These are phyloP conservation scores for Aphaenogaster floridana DNA, from an alignment of 1,140 invertebrate genomes.

Conservation along the genomic window DNA sequence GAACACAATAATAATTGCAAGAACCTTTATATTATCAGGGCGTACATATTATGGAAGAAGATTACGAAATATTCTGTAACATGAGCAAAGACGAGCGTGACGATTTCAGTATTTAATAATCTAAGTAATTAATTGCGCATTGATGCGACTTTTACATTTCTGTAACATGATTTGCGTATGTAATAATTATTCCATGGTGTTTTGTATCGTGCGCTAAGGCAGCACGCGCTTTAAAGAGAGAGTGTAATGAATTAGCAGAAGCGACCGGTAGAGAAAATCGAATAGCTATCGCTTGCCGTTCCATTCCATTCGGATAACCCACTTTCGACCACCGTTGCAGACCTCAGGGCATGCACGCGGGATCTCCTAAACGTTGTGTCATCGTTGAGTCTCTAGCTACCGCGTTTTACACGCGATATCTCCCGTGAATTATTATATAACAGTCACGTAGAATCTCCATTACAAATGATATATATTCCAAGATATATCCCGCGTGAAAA, in stretches of 20 bases:
- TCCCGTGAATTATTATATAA: conserved; percentile 15
- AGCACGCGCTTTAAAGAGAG: conserved; percentile 63
- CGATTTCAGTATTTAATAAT: not conserved
- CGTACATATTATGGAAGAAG: not conserved
- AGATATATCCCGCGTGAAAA: not conserved
- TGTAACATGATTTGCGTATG: not conserved
- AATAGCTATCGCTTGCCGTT: conserved; percentile 60
- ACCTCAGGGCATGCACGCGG: conserved; percentile 53
- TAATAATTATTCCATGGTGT: conserved; percentile 44
- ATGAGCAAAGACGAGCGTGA: not conserved
- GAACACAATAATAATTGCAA: not conserved
- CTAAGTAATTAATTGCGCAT: not conserved
- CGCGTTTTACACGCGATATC: not conserved
- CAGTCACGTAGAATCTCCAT: not conserved
- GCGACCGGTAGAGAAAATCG: conserved; percentile 71
- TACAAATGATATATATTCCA: not conserved
- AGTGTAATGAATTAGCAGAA: conserved; percentile 71
- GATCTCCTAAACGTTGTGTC: conserved; percentile 66
- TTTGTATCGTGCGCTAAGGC: conserved; percentile 13
- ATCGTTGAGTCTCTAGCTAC: conserved; percentile 21
- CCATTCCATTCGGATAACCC: conserved; percentile 74
- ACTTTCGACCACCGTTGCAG: conserved; percentile 70
- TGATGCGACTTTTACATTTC: not conserved
- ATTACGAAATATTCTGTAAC: not conserved
- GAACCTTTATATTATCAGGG: not conserved